Evolutionary conservation across 1,140 invertebrate species (phyloP).

Genomic region (Bicyclus anynana): DNA sequence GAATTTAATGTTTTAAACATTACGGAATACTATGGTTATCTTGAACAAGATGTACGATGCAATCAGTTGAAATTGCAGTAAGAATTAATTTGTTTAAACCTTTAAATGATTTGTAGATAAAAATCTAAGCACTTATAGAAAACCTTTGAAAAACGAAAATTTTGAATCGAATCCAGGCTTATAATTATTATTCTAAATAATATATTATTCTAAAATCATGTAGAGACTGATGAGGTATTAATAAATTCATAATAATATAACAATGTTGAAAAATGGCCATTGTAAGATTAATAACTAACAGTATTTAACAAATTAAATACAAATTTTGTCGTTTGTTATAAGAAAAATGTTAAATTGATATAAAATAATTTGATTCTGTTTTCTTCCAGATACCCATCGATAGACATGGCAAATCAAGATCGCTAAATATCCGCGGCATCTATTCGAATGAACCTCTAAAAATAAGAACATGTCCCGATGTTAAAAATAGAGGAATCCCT

Average conservation of each 20-base stretch:
- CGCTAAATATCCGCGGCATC: conserved; percentile 51
- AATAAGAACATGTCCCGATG: conserved; percentile 42
- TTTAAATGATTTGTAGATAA: background rate
- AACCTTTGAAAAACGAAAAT: too few species aligned
- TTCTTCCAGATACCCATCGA: conserved; percentile 69
- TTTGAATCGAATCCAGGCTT: too few species aligned
- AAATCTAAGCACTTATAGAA: too few species aligned
- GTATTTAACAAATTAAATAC: too few species aligned
- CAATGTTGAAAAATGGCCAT: too few species aligned
- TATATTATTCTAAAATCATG: too few species aligned
- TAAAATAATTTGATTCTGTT: conserved; percentile 22
- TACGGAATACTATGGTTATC: conserved; percentile 5
- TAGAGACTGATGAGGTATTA: too few species aligned
- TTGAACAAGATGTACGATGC: conserved; percentile 5
- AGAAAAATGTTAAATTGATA: too few species aligned
- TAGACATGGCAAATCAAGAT: conserved; percentile 62
- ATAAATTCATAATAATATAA: background rate
- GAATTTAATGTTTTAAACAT: conserved; percentile 17
- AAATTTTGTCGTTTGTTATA: too few species aligned
- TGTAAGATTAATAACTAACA: too few species aligned
- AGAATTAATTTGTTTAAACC: conserved; percentile 11
- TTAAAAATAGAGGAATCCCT: conserved; percentile 29
- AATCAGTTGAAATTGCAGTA: conserved; percentile 1
- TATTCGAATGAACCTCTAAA: conserved; percentile 47
- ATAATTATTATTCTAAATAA: too few species aligned